Evolutionary conservation across 1,140 invertebrate species (phyloP).

Genomic region (Pseudoatta argentina): DNA sequence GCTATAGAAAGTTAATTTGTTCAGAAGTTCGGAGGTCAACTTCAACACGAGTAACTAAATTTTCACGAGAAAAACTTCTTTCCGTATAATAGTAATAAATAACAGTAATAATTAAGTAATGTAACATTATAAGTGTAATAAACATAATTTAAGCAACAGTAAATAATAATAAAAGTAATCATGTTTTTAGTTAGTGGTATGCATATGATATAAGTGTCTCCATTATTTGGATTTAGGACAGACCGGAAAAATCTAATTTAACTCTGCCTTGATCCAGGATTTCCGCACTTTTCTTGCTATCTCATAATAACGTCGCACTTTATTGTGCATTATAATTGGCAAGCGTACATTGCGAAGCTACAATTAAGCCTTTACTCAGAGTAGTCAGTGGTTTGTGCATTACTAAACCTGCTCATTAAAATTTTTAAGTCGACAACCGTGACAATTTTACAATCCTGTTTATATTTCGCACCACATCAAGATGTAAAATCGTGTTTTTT

Average conservation of each 20-base stretch:
- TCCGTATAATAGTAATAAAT: too few relatives aligned
- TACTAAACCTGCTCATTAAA: slow-evolving; percentile 34
- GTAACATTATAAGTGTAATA: too few relatives aligned
- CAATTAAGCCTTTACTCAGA: slow-evolving; percentile 33
- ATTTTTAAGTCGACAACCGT: slow-evolving; percentile 17
- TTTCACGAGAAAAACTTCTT: too few relatives aligned
- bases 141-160: not conserved
- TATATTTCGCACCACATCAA: not conserved
- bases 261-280: not conserved
- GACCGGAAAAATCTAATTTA: slow-evolving; percentile 15
- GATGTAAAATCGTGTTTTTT: not conserved
- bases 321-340: slow-evolving; percentile 21
- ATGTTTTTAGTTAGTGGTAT: not conserved
- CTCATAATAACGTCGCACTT: not conserved
- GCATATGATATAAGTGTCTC: not conserved
- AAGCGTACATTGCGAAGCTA: not conserved
- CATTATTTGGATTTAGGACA: not conserved
- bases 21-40: too few relatives aligned
- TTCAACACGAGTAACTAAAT: too few relatives aligned
- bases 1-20: too few relatives aligned
- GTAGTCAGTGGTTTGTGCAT: slow-evolving; percentile 33
- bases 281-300: not conserved
- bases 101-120: too few relatives aligned
- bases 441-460: slow-evolving; percentile 40
- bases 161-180: not conserved